Evolutionary conservation across 2,113 vertebrate genomes (phyloP), one percentile per base, ranked within the genome.

Genomic region (Erinaceus europaeus): DNA sequence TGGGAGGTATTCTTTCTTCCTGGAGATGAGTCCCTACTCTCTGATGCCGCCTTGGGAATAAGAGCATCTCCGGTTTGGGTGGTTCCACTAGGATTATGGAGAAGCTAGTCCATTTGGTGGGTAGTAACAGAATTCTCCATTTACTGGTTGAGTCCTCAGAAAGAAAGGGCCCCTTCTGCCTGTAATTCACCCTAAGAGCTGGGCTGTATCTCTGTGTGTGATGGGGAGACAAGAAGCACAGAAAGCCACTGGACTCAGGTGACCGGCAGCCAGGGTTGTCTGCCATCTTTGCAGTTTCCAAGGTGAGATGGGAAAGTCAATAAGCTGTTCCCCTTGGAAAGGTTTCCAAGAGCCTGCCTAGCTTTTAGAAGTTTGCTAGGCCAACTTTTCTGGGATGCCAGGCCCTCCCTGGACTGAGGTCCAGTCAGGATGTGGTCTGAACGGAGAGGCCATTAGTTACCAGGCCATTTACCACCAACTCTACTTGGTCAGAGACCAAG

Each of bases 371-470:
- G 46, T 61, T 52, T 74, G 64, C 74, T 78, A 55, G 18, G 81
- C 38, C 69, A 89, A 57, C 50, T 86, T 90, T 90, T 65, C 44
- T 34, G 23, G 52, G 34, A 64, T 82, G 59, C 74, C 59, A 74
- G 84, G 53, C 81, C 78, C 61, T 87, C 32, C 34, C 44, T 29
- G 25, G 59, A 93, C 13, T 44, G 67, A 93, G 89, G 78, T 91
- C 88, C 76, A 72, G 78, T 86, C 88, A 94, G 88, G 94, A 89
- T 95, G 90, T 92, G 90, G 90, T 93, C 85, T 89, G 64, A 92
- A 65, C 65, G 3, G 18, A 87, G 65, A 89, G 75, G 77, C 69
- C n/a, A n/a, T n/a, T n/a, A 81, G 32, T 92, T 62, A 84, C 81
- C 53, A 83, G 65, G 67, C 76, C 29, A 2, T 52, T 89, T 72